Percentiles rank a stretch among this genome's conserved stretches.
These are phyloP conservation scores for Molorchus minor DNA, from an alignment of 2,888 invertebrate species.

Conservation along the genomic window DNA sequence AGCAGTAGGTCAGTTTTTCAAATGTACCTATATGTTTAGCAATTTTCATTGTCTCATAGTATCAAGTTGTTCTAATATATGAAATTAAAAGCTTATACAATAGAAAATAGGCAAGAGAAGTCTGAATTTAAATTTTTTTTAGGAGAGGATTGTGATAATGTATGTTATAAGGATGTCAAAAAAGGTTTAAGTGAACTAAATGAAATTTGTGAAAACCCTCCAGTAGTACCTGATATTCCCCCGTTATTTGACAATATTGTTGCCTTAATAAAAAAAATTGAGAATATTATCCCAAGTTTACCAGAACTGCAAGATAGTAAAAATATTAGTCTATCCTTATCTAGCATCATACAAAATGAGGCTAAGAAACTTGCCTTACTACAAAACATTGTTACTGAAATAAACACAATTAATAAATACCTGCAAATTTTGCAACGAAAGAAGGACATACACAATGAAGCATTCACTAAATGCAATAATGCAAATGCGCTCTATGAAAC, in stretches of 20 bases:
- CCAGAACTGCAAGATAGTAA: not conserved
- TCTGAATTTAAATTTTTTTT: too few species aligned
- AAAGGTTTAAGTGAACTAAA: not conserved
- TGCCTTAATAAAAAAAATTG: not conserved
- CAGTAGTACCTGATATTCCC: not conserved
- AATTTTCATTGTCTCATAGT: too few species aligned
- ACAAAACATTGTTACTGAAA: not conserved
- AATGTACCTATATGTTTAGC: too few species aligned
- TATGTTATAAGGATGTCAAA: slow-evolving; percentile 11
- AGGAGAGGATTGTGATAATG: not conserved
- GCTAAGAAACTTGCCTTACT: not conserved
- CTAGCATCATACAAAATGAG: not conserved
- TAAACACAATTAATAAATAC: not conserved
- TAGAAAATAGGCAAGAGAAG: too few species aligned
- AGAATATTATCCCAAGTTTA: slow-evolving; percentile 7
- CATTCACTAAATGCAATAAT: not conserved
- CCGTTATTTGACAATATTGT: not conserved
- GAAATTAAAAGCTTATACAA: too few species aligned
- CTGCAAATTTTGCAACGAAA: not conserved
- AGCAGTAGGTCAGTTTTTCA: too few species aligned
- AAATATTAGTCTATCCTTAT: slow-evolving; percentile 1
- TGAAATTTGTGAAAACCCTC: slow-evolving; percentile 1
- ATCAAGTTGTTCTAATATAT: too few species aligned
- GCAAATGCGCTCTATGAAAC: not conserved
- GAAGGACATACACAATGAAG: not conserved